phyloP scores from a whole-genome alignment of 2,113 vertebrate genomes.

The Mus spicilegus region DNA sequence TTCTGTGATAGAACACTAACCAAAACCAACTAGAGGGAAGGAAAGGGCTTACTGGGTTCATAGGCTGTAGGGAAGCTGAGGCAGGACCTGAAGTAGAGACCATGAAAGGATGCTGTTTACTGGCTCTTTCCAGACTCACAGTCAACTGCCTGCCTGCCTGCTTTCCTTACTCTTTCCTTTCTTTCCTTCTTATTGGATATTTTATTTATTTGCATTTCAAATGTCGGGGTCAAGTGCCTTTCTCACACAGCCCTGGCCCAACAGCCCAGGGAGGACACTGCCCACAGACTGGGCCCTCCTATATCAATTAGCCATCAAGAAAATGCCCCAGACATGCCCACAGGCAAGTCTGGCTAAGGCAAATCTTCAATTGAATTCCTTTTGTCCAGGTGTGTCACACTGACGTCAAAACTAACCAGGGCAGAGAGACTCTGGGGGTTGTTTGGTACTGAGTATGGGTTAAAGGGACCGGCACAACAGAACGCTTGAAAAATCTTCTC shows the following conservation, averaged over 20 bases:
- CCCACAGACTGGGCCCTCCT: not conserved
- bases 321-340: not conserved
- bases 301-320: not conserved
- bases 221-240: not conserved
- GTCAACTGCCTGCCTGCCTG: not conserved
- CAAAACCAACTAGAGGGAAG: not conserved
- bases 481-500: not conserved
- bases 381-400: not conserved
- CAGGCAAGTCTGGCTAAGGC: not conserved
- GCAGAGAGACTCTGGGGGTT: not conserved
- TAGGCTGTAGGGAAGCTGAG: not conserved
- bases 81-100: not conserved
- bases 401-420: not conserved
- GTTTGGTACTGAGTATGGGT: not conserved
- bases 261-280: not conserved
- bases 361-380: not conserved
- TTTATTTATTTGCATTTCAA: too few species aligned
- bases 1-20: not conserved
- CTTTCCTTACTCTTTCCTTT: too few species aligned
- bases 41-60: too few species aligned
- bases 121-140: not conserved
- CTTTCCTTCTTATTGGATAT: too few species aligned
- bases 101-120: not conserved
- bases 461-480: constrained; percentile 26
- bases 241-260: not conserved